phyloP scores from a whole-genome alignment of 2,888 invertebrate genomes.

The Apotomis betuletana region DNA sequence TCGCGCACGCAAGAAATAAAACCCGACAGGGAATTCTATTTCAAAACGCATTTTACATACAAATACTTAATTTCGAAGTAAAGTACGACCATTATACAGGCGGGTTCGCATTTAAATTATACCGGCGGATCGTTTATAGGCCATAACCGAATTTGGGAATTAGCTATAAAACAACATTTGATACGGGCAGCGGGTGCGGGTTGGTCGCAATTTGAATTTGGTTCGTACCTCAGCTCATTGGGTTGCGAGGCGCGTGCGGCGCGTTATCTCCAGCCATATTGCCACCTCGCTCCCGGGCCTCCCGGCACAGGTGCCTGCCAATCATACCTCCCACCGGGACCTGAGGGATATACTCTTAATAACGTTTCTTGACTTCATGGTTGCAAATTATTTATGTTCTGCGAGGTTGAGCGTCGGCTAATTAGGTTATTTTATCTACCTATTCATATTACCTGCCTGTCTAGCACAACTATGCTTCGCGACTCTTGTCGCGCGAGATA shows the following conservation, averaged over 20 bases:
- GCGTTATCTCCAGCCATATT: conserved; percentile 62
- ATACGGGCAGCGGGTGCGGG: conserved; percentile 80
- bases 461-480: too few species aligned
- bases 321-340: conserved; percentile 20
- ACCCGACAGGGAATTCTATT: conserved; percentile 76
- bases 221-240: conserved; percentile 77
- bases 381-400: background rate
- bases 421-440: too few species aligned
- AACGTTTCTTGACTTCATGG: background rate
- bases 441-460: too few species aligned
- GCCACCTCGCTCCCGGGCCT: conserved; percentile 50
- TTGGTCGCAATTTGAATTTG: conserved; percentile 81
- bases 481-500: too few species aligned
- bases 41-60: conserved; percentile 83
- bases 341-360: conserved; percentile 1
- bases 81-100: conserved; percentile 83
- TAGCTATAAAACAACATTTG: conserved; percentile 84
- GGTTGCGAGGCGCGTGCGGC: conserved; percentile 76
- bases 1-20: conserved; percentile 67
- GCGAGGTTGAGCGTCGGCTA: too few species aligned
- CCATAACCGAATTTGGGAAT: conserved; percentile 84
- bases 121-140: conserved; percentile 84
- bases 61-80: conserved; percentile 82
- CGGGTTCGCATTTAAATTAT: conserved; percentile 83
- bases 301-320: conserved; percentile 34